Evolutionary conservation across 2,113 vertebrate genomes (phyloP), one percentile per base, ranked within the genome.

Genomic region (Oreochromis tanganicae): DNA sequence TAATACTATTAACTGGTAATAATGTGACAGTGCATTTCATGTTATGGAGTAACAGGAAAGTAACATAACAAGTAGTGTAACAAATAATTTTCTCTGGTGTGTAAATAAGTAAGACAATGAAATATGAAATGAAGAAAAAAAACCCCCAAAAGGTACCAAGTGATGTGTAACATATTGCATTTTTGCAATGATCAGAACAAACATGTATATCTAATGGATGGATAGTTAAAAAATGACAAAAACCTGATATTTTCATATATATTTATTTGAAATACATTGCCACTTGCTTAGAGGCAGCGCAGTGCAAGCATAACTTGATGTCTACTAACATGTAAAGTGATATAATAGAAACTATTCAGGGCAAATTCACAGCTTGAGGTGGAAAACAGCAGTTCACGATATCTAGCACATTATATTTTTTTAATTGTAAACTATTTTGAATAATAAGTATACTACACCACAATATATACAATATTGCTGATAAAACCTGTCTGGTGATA

Each of bases 221-320:
- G 4, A 55, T 66, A 12, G 52, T 66, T 12, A 3, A 43, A 43
- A 9, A 81, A 55, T 17, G 5, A 83, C 24, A 57, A 78, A 73
- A 66, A 71, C 1, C 1, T 6, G 1, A 50, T 5, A 27, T 88
- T 90, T 89, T 89, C 29, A 80, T 81, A 61, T 56, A 89, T 89
- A 82, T 95, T 95, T 93, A 94, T 94, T 95, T 83, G 88, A 93
- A 94, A 93, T 93, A 92, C 78, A 91, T 78, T 73, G 71, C 84
- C 86, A 86, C 87, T 85, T 86, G 38, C 55, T 83, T 50, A 84
- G 55, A 87, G 27, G 86, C 89, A 94, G 81, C 54, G 82, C 79
- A 90, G 86, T 93, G 92, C 90, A 91, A 93, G 90, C 91, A 93
- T 88, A 85, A 78, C 27, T 94, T 93, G 83, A 82, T 87, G 83